Evolutionary conservation across 2,797 vertebrate species (phyloP), one percentile per base, ranked within the genome.

Genomic region (Liparis tanakae): DNA sequence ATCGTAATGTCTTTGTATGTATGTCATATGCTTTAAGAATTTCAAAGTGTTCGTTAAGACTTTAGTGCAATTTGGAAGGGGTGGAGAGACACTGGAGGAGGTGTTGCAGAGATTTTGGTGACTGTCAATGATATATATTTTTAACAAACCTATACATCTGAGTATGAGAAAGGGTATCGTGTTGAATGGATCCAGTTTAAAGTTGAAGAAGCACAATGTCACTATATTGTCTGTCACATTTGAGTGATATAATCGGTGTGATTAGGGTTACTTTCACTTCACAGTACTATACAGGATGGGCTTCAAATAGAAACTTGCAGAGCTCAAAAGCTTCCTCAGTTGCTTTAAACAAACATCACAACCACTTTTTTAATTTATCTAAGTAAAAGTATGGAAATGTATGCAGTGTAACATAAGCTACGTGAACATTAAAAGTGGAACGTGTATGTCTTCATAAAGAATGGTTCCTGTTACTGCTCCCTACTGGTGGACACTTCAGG

Each of bases 1-100:
- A 1, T 48, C 2, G n/a, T 10, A 22, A 12, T 6, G 7, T 48
- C 10, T 25, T 57, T 39, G 0, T 18, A 46, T 12, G n/a, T 12
- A 0, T 33, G 13, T 25, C 15, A 69, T n/a, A 69, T n/a, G 20
- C 25, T 43, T n/a, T 61, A n/a, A 37, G 6, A 43, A 5, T 90
- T 87, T 85, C 76, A 81, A 91, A 87, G 79, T 65, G 83, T 90
- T 91, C 80, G 78, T 88, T 79, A 91, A 91, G 82, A 92, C 83
- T 85, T 70, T 78, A 88, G 90, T 89, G 90, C 78, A 78, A 58
- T 83, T 85, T 84, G 71, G 69, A 71, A 75, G 76, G 69, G 81
- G 63, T 48, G 72, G 80, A 83, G 81, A 68, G 84, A 88, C 50
- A 15, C 81, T 80, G 78, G 78, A 85, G 82, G 79, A 77, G 81